Base-by-base conservation (phyloP, 2,797 vertebrate genomes). In the Melanogrammus aeglefinus region DNA sequence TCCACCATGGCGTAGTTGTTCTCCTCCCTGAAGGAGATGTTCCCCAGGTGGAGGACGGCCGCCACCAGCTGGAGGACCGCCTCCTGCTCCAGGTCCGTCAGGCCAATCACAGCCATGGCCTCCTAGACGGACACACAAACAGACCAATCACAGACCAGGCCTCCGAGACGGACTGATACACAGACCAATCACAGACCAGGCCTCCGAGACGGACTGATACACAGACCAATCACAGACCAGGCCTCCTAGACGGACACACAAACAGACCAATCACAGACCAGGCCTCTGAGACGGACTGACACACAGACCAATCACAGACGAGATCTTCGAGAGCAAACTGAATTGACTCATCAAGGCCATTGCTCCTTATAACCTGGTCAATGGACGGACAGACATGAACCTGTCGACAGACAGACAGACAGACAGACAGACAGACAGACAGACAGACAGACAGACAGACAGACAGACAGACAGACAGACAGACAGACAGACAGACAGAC, bases 1-100 rank as follows among this genome's bases (percentile, higher is more conserved):
- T 95, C 95, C 16, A 96, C 95, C 77, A 94, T 79, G 0, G 95
- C 95, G 5, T 96, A 95, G 87, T 96, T 96, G 81, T 95, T 95
- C 10, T 94, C 92, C 76, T 96, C 95, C 80, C 84, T 93, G 82
- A 96, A 96, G 78, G 87, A 82, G 76, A 96, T 93, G 90, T 96
- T 96, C 47, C 95, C 95, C 76, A 96, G 86, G 75, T 96, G 95
- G 41, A 96, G 94, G 75, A 96, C 95, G 29, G 93, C 93, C 10
- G 95, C 95, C 0, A 96, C 94, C 0, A 96, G 91, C 90, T 96
- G 95, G 41, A 96, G 85, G 13, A 96, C 95, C 0, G 89, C 89
- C 13, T 94, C 91, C 89, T 94, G 94, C 0, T 94, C 94, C 2
- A 95, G 94, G 9, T 75, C 0, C 3, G 91, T 86, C 66, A 94